Conservation (phyloP, 2,888 invertebrate genomes). For the Achlya flavicornis region DNA sequence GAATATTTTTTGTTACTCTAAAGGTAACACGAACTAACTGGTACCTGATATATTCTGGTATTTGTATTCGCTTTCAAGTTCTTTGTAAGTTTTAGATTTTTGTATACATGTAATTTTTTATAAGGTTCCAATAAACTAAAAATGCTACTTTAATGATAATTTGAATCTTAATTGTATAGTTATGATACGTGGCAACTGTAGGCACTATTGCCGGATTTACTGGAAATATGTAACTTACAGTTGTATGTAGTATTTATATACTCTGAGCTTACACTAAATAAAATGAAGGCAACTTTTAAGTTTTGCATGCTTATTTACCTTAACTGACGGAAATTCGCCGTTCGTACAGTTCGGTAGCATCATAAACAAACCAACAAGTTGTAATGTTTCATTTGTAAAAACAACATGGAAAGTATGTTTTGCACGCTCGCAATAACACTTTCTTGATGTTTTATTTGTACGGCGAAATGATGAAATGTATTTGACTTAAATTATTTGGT, state of each 20-base stretch:
- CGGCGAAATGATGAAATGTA: constrained; percentile 30
- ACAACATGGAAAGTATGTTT: constrained; percentile 46
- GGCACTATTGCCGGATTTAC: not conserved
- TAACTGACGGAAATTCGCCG: constrained; percentile 39
- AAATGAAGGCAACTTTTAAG: constrained; percentile 27
- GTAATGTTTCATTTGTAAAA: constrained; percentile 43
- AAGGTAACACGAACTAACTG: not conserved
- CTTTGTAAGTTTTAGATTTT: too few species aligned
- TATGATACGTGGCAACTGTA: not conserved
- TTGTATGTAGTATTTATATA: too few species aligned
- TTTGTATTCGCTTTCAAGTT: not conserved
- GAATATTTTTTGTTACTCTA: not conserved
- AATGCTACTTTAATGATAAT: not conserved
- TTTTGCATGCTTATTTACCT: constrained; percentile 35
- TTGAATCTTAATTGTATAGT: not conserved
- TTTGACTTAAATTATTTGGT: constrained; percentile 24
- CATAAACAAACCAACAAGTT: constrained; percentile 54
- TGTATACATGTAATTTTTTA: too few species aligned
- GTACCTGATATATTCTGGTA: not conserved
- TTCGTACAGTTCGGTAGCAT: constrained; percentile 35
- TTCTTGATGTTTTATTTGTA: constrained; percentile 35
- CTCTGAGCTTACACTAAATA: too few species aligned
- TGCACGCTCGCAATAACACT: constrained; percentile 42
- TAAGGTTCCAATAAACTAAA: too few species aligned
- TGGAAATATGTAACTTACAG: not conserved